Conservation (phyloP, 53 echinoderm and acorn worm species). For the Luidia sarsii region DNA sequence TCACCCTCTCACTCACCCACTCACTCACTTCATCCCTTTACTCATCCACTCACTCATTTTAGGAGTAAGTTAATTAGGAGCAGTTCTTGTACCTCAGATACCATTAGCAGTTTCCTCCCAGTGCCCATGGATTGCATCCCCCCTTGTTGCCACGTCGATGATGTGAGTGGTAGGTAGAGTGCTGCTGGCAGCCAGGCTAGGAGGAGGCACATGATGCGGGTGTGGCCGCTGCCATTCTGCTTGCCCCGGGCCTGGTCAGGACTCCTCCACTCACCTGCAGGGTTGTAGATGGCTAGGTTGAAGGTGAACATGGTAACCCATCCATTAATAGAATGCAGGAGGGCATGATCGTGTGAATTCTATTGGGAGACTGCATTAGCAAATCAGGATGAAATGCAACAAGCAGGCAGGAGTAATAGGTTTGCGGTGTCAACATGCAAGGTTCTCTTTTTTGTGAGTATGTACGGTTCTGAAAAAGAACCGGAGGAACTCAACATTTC, state of each 20-base stretch:
- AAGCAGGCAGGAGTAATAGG: too few species aligned
- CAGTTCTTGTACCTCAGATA: slow-evolving; percentile 62
- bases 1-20: too few species aligned
- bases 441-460: too few species aligned
- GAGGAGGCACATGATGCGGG: slow-evolving; percentile 20
- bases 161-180: slow-evolving; percentile 32
- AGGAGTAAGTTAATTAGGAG: too few species aligned
- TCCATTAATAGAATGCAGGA: background rate
- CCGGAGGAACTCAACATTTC: too few species aligned
- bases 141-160: slow-evolving; percentile 25
- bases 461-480: too few species aligned
- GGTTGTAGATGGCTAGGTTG: slow-evolving; percentile 47
- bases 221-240: slow-evolving; percentile 33
- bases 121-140: slow-evolving; percentile 13
- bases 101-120: slow-evolving; percentile 57
- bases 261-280: slow-evolving; percentile 68
- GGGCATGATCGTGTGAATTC: background rate
- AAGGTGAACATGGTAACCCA: slow-evolving; percentile 42
- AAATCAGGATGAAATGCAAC: background rate
- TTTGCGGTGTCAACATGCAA: too few species aligned
- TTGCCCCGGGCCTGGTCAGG: slow-evolving; percentile 36
- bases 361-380: background rate
- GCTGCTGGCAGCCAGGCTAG: slow-evolving; percentile 47
- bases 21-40: too few species aligned
- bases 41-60: too few species aligned